These are phyloP conservation scores for Drosophila anomalipes DNA, from an alignment of 2,888 invertebrate species.

Conservation along the genomic window DNA sequence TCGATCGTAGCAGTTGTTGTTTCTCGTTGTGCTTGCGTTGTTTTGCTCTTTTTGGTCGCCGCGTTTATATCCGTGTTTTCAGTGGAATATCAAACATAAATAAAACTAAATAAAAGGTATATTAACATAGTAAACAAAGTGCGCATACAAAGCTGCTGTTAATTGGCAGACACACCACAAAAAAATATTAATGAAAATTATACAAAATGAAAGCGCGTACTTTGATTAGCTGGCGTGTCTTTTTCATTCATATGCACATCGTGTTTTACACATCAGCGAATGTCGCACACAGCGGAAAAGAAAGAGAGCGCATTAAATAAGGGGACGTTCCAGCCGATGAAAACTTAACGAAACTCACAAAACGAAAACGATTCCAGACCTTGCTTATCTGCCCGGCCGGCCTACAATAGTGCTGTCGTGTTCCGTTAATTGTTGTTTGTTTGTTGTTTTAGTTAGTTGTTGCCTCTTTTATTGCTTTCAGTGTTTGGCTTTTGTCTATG, in stretches of 20 bases:
- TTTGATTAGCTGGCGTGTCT: conserved; percentile 75
- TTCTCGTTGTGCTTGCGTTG: conserved; percentile 11
- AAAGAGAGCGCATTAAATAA: conserved; percentile 16
- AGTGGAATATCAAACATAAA: conserved; percentile 31
- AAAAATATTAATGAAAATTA: conserved; percentile 19
- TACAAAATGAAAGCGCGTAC: conserved; percentile 72
- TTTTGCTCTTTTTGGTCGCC: conserved; percentile 26
- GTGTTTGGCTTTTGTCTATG: conserved; percentile 12
- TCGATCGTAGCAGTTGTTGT: conserved; percentile 72
- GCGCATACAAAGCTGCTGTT: conserved; percentile 8
- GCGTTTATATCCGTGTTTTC: conserved; percentile 42
- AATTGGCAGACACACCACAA: conserved; percentile 1
- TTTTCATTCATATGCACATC: conserved; percentile 75
- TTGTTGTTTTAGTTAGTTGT: conserved; percentile 30
- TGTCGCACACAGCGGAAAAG: conserved; percentile 36
- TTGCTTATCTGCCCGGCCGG: conserved; percentile 58
- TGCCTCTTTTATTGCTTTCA: not conserved
- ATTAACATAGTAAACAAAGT: conserved; percentile 26
- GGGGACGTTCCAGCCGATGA: conserved; percentile 32
- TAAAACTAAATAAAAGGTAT: conserved; percentile 51
- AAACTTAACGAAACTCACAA: conserved; percentile 44
- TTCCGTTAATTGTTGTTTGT: conserved; percentile 52
- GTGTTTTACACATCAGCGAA: conserved; percentile 63
- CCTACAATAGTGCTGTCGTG: conserved; percentile 39
- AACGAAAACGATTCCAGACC: conserved; percentile 15